Conservation (phyloP, 2,113 vertebrate species). For the Seriola dumerili region DNA sequence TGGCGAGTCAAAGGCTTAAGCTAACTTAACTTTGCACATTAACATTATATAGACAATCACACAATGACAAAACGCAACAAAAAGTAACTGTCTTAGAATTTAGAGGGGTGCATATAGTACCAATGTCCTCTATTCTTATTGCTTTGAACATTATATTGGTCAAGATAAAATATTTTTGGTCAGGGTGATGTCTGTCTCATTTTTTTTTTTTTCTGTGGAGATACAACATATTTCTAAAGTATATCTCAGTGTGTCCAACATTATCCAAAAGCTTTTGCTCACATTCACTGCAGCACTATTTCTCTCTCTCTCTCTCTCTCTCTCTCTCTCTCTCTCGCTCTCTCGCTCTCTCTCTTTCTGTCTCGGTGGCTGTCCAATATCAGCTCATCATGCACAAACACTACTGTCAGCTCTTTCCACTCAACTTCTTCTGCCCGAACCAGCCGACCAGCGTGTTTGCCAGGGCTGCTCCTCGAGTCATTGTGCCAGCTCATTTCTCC, state of each 20-base stretch:
- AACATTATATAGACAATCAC: neutral
- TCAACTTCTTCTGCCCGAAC: neutral
- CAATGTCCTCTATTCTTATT: neutral
- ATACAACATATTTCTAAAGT: neutral
- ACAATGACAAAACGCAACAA: neutral
- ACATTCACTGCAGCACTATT: neutral
- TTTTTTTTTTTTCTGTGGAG: neutral
- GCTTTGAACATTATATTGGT: neutral
- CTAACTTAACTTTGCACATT: neutral
- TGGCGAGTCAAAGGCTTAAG: neutral
- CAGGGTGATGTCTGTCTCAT: neutral
- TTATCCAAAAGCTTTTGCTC: neutral
- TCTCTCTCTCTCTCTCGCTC: neutral
- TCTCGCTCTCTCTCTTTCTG: neutral
- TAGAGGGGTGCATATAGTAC: neutral
- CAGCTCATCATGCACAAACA: neutral
- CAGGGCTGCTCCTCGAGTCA: conserved; percentile 2
- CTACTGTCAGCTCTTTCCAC: neutral
- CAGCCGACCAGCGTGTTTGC: neutral
- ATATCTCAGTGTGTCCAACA: neutral
- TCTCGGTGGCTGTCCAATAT: neutral
- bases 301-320: neutral
- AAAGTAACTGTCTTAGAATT: neutral
- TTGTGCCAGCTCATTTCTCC: too few relatives aligned
- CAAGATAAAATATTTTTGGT: neutral